Conservation (phyloP, 1,140 invertebrate genomes). For the Ooceraea biroi region DNA sequence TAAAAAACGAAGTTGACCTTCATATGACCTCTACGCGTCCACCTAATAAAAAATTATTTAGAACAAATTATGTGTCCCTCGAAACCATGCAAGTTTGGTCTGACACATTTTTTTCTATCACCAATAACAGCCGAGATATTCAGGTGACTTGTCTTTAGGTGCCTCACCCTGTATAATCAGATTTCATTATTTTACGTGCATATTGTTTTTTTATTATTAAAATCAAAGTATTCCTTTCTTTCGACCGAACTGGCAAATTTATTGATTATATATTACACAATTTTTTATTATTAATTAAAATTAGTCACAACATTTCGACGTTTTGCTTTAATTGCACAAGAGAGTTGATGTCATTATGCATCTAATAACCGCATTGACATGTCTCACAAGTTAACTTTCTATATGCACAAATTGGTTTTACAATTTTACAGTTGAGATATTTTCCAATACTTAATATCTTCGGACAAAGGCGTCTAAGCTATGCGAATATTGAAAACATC, state of each 20-base stretch:
- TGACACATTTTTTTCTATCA: too few species aligned
- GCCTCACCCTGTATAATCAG: too few species aligned
- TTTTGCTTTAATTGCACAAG: not conserved
- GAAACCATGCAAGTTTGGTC: too few species aligned
- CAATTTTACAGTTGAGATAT: not conserved
- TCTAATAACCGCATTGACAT: not conserved
- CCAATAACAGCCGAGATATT: too few species aligned
- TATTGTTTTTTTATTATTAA: not conserved
- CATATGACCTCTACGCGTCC: too few species aligned
- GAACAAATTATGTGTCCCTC: too few species aligned
- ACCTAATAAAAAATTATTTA: too few species aligned
- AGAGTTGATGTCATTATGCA: not conserved
- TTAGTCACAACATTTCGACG: not conserved
- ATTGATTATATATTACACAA: not conserved
- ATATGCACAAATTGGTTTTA: not conserved
- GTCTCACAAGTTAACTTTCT: constrained; percentile 1
- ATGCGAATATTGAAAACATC: constrained; percentile 9
- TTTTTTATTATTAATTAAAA: not conserved
- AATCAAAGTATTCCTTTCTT: too few species aligned
- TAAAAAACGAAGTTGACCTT: too few species aligned
- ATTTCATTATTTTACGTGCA: not conserved
- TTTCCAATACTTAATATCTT: constrained; percentile 8
- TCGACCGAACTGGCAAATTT: too few species aligned
- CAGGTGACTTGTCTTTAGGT: too few species aligned
- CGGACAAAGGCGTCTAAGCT: not conserved